Percentiles rank a stretch among this genome's conserved stretches.
These are phyloP conservation scores for Bacillus rossius DNA, from an alignment of 1,140 invertebrate species.

Conservation along the genomic window DNA sequence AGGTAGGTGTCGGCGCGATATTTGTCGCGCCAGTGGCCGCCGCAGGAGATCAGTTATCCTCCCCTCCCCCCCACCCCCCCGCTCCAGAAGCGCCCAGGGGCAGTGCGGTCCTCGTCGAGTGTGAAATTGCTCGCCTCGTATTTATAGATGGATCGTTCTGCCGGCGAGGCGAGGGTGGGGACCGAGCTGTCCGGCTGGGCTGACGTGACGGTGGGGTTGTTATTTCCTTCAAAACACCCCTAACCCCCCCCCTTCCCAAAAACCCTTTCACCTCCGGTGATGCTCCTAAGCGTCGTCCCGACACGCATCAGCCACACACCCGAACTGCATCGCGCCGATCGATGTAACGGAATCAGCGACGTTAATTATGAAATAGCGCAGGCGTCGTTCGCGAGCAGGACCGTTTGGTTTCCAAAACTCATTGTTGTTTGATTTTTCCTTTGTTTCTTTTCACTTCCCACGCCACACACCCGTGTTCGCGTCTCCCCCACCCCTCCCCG, in stretches of 20 bases:
- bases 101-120: slow-evolving; percentile 18
- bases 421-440: no score
- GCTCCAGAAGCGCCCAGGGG: neutral
- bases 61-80: no score
- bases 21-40: no score
- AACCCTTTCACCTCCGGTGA: no score
- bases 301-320: slow-evolving; percentile 11
- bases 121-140: slow-evolving; percentile 20
- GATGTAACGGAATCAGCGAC: slow-evolving; percentile 19
- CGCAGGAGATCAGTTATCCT: no score
- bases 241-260: no score
- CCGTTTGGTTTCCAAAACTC: slow-evolving; percentile 15
- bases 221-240: no score
- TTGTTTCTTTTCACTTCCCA: neutral
- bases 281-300: slow-evolving; percentile 6
- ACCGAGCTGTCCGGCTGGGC: neutral
- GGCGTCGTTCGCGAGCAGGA: slow-evolving; percentile 6
- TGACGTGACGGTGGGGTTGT: no score
- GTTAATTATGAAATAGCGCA: slow-evolving; percentile 20
- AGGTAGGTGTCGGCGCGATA: no score
- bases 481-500: neutral
- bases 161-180: neutral
- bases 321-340: slow-evolving; percentile 8
- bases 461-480: neutral
- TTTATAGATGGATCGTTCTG: slow-evolving; percentile 15